Conservation (phyloP, 2,888 invertebrate genomes). For the Elysia crispata region DNA sequence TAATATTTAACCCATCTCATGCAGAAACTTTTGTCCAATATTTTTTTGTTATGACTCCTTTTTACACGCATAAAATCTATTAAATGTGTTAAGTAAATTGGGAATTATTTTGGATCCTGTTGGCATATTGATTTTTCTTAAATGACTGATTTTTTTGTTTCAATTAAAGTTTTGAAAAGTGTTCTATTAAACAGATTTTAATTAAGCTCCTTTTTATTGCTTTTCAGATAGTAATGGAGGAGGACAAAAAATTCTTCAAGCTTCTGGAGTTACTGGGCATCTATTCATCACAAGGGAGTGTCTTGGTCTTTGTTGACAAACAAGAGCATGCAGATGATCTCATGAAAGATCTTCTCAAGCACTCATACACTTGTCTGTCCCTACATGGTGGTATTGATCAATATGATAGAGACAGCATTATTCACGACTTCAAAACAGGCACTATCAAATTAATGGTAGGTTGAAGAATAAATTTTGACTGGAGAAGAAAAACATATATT, state of each 20-base stretch:
- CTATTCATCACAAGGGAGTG: slow-evolving; percentile 94
- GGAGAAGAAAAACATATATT: too few relatives aligned
- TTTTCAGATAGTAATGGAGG: slow-evolving; percentile 85
- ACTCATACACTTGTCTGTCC: slow-evolving; percentile 97
- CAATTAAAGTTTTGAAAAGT: too few relatives aligned
- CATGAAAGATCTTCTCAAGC: slow-evolving; percentile 94
- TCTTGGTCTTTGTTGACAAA: slow-evolving; percentile 98
- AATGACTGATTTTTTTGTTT: too few relatives aligned
- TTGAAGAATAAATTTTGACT: slow-evolving; percentile 22
- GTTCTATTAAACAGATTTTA: too few relatives aligned
- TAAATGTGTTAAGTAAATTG: too few relatives aligned
- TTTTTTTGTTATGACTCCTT: too few relatives aligned
- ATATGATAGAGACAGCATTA: slow-evolving; percentile 98
- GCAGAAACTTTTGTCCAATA: too few relatives aligned
- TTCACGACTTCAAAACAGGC: slow-evolving; percentile 97
- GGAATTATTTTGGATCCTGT: too few relatives aligned
- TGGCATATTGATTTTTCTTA: too few relatives aligned
- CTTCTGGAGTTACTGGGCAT: slow-evolving; percentile 96
- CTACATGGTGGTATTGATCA: slow-evolving; percentile 99
- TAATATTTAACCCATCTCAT: too few relatives aligned
- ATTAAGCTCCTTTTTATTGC: too few relatives aligned
- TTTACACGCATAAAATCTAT: too few relatives aligned
- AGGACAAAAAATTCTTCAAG: slow-evolving; percentile 98
- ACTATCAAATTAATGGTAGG: slow-evolving; percentile 89
- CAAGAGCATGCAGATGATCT: slow-evolving; percentile 96